Base-by-base conservation (phyloP, 2,797 vertebrate genomes). In the Lagorchestes hirsutus region DNA sequence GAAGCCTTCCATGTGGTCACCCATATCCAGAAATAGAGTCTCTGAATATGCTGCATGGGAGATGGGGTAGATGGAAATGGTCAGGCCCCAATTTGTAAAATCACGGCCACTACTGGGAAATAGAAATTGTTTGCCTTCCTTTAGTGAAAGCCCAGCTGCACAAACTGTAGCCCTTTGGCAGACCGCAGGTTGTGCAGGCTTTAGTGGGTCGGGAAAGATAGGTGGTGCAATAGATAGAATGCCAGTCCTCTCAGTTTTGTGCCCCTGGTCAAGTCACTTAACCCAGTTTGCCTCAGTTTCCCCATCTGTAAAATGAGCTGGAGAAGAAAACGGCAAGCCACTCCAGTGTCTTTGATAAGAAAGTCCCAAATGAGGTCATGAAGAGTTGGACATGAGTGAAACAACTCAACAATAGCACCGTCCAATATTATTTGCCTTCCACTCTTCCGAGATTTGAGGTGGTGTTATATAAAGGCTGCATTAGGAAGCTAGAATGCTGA, bases 21-120 rank as follows among this genome's bases (percentile, higher is more conserved):
- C 74, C 22, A 87, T 9, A 46, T 46, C 22, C 74, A 46, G 74
- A 24, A 87, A 87, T 46, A 87, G n/a, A 82, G 40, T 9, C 40
- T 87, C 74, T 46, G 74, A 87, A 46, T 46, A 46, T 46, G 18
- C 0, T 87, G 3, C 46, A 11, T 87, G n/a, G 40, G 22, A 87
- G 74, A 87, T 46, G 5, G 8, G 9, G 22, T 1, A 27, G 8
- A 16, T 22, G 74, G 74, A 22, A 28, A 74, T 1, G 16, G 27
- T n/a, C 18, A 67, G 93, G 67, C 55, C 91, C 67, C 57, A 92
- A 59, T 94, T 27, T 93, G 46, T 82, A 40, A 67, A 16, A 82
- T 54, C 62, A 18, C 93, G 46, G 22, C 82, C 27, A 54, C 46
- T 95, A 50, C 57, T 91, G 92, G 93, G 93, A 93, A 97, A 95